A percentile compares a stretch with the other conserved stretches of the same genome.
Conservation (phyloP, 2,797 vertebrate species). For the Parotocinclus haroldoi region DNA sequence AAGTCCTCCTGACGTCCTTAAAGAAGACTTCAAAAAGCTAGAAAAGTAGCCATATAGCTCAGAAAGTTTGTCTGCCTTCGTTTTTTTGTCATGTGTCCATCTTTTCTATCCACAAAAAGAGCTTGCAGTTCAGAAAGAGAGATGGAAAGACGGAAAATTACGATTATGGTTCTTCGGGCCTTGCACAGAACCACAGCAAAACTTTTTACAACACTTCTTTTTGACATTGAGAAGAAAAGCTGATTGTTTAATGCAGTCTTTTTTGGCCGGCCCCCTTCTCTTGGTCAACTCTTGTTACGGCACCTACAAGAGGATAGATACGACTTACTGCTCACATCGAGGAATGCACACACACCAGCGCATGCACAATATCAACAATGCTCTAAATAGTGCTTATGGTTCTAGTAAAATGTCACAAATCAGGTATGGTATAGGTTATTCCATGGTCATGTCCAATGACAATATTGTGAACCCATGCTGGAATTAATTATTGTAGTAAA, state of each 20-base stretch:
- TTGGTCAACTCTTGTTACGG: constrained; percentile 67
- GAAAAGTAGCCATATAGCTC: constrained; percentile 35
- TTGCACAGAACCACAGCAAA: constrained; percentile 50
- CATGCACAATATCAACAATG: constrained; percentile 64
- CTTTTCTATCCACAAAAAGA: constrained; percentile 39
- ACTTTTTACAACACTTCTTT: constrained; percentile 37
- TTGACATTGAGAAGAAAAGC: constrained; percentile 36
- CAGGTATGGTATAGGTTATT: too few relatives aligned
- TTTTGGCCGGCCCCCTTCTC: constrained; percentile 71
- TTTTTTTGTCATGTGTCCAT: constrained; percentile 24
- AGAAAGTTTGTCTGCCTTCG: constrained; percentile 16
- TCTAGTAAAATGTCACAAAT: too few relatives aligned
- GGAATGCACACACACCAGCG: constrained; percentile 65
- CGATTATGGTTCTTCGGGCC: constrained; percentile 50
- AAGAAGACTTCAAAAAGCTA: constrained; percentile 38
- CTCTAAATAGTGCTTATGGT: constrained; percentile 10
- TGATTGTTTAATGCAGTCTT: constrained; percentile 73
- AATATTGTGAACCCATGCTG: too few relatives aligned
- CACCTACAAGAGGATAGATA: constrained; percentile 80
- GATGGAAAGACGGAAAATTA: constrained; percentile 45
- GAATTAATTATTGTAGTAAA: too few relatives aligned
- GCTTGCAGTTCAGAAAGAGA: constrained; percentile 14
- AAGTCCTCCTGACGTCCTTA: not conserved
- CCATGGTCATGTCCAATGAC: too few relatives aligned
- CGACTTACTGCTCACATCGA: constrained; percentile 75